phyloP scores from a whole-genome alignment of 2,888 invertebrate species.

The Tyria jacobaeae region DNA sequence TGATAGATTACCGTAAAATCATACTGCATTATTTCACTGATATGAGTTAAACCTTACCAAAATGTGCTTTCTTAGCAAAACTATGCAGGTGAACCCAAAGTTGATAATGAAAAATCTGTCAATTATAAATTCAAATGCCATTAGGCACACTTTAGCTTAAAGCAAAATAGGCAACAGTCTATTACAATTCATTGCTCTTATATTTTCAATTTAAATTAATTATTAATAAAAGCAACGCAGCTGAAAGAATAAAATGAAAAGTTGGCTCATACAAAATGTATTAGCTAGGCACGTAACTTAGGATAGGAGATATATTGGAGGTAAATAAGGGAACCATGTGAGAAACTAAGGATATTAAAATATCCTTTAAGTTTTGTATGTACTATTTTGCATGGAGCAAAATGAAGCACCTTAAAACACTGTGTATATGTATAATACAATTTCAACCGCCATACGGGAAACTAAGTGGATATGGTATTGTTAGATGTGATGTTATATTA shows the following conservation, averaged over 20 bases:
- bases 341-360: constrained; percentile 84
- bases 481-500: background rate
- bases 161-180: constrained; percentile 23
- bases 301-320: constrained; percentile 17
- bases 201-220: constrained; percentile 37
- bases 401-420: constrained; percentile 63
- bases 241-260: constrained; percentile 40
- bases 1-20: too few species aligned
- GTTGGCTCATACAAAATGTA: constrained; percentile 24
- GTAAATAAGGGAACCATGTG: constrained; percentile 90
- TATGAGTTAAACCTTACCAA: constrained; percentile 2
- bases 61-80: background rate
- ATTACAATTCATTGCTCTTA: constrained; percentile 36
- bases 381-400: constrained; percentile 94
- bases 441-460: constrained; percentile 70
- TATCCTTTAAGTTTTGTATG: constrained; percentile 88
- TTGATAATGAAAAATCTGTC: background rate
- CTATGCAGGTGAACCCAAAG: constrained; percentile 22
- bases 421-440: constrained; percentile 34
- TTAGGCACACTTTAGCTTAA: constrained; percentile 21
- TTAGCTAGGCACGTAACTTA: constrained; percentile 28
- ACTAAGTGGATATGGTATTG: constrained; percentile 25
- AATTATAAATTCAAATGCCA: constrained; percentile 9
- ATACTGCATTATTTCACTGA: background rate
- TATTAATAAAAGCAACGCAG: constrained; percentile 45